Conservation (phyloP, 2,113 vertebrate species). For the Poecile atricapillus region DNA sequence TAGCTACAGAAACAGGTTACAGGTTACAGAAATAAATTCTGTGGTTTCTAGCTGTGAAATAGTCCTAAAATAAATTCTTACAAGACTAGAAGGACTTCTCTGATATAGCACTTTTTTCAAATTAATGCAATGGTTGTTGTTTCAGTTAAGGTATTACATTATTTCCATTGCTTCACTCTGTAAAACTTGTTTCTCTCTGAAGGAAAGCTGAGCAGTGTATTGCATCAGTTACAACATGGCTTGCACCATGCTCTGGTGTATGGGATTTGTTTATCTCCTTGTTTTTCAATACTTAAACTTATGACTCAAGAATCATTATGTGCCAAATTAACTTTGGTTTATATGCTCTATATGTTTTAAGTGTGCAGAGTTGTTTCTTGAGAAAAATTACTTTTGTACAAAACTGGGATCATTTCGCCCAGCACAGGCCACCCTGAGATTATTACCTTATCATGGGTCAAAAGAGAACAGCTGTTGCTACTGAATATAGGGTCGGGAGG, state of each 20-base stretch:
- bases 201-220: background rate
- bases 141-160: background rate
- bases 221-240: background rate
- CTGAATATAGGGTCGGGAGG: background rate
- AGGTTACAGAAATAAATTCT: background rate
- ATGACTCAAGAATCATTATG: conserved; percentile 20
- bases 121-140: background rate
- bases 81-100: background rate
- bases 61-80: background rate
- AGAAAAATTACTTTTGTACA: conserved; percentile 15
- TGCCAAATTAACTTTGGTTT: conserved; percentile 51
- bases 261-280: conserved; percentile 48
- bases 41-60: background rate
- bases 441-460: conserved; percentile 19
- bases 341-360: conserved; percentile 21
- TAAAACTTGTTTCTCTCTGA: background rate
- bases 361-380: background rate
- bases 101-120: background rate
- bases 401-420: background rate
- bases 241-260: background rate
- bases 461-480: conserved; percentile 35
- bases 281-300: conserved; percentile 49
- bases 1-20: background rate
- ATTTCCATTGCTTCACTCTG: conserved; percentile 25
- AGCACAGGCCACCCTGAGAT: background rate